Conservation (phyloP, 2,113 vertebrate species). For the Drymodes brunneopygia region DNA sequence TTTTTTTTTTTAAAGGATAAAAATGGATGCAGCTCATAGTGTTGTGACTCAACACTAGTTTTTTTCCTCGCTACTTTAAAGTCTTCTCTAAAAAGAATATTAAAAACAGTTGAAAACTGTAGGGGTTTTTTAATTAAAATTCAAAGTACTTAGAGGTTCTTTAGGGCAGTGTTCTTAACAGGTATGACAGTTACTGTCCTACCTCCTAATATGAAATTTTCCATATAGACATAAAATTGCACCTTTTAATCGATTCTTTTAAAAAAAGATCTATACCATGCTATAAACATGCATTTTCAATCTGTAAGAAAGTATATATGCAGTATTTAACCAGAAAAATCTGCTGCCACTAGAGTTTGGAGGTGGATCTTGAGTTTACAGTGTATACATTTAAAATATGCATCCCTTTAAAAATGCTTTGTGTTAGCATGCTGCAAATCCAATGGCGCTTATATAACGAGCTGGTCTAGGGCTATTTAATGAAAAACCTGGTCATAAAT, state of each 20-base stretch:
- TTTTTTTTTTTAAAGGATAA: constrained; percentile 40
- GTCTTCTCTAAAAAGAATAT: constrained; percentile 27
- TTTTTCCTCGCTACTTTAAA: constrained; percentile 58
- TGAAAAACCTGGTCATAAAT: constrained; percentile 78
- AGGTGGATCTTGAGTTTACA: constrained; percentile 79
- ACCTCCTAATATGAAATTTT: constrained; percentile 40
- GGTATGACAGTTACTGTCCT: constrained; percentile 55
- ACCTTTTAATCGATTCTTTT: constrained; percentile 68
- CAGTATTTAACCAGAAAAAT: constrained; percentile 77
- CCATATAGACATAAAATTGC: constrained; percentile 49
- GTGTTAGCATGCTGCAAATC: constrained; percentile 82
- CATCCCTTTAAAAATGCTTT: constrained; percentile 78
- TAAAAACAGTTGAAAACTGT: constrained; percentile 54
- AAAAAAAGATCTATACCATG: constrained; percentile 60
- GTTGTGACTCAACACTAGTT: constrained; percentile 67
- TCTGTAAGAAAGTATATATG: constrained; percentile 74
- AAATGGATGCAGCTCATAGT: constrained; percentile 66
- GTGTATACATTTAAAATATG: constrained; percentile 80
- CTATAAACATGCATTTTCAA: constrained; percentile 71
- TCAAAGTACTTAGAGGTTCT: constrained; percentile 59
- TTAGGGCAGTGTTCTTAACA: constrained; percentile 59
- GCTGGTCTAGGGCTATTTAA: constrained; percentile 79
- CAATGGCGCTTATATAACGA: constrained; percentile 78
- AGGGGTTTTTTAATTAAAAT: constrained; percentile 49
- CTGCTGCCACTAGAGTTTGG: constrained; percentile 69